These are phyloP conservation scores for Diplodus puntazzo DNA, from an alignment of 2,797 vertebrate genomes.

Conservation along the genomic window DNA sequence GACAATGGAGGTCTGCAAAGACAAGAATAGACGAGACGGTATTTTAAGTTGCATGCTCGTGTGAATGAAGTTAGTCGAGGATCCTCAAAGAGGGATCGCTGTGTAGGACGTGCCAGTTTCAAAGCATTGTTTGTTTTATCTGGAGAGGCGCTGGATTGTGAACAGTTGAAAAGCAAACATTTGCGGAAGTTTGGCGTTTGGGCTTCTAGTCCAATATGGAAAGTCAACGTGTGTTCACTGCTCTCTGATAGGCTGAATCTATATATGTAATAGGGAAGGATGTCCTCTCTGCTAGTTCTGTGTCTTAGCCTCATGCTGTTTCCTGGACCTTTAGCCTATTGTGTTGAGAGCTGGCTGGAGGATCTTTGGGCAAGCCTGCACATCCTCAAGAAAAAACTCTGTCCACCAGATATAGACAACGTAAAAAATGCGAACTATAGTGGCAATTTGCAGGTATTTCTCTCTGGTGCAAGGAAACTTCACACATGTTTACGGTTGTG, in stretches of 20 bases:
- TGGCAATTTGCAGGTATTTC: conserved; percentile 1
- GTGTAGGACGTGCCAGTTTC: not conserved
- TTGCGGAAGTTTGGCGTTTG: not conserved
- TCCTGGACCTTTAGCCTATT: conserved; percentile 78
- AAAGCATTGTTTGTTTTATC: not conserved
- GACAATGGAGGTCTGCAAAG: not conserved
- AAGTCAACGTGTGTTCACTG: not conserved
- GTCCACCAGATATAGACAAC: conserved; percentile 57
- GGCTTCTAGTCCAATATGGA: not conserved
- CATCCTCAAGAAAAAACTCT: conserved; percentile 45
- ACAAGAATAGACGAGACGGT: not conserved
- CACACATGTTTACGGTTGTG: too few relatives aligned
- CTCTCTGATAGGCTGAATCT: conserved; percentile 13
- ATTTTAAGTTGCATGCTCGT: not conserved
- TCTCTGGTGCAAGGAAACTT: not conserved
- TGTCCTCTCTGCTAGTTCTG: conserved; percentile 70
- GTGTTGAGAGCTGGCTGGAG: conserved; percentile 68
- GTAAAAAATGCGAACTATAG: not conserved
- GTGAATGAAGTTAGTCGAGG: not conserved
- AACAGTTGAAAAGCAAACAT: not conserved
- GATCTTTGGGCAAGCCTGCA: conserved; percentile 41
- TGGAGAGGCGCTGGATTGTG: not conserved
- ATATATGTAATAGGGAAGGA: conserved; percentile 69
- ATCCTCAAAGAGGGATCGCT: not conserved
- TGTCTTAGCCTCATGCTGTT: conserved; percentile 70